Conservation (phyloP, 2,888 invertebrate species). For the Melitaea athalia region DNA sequence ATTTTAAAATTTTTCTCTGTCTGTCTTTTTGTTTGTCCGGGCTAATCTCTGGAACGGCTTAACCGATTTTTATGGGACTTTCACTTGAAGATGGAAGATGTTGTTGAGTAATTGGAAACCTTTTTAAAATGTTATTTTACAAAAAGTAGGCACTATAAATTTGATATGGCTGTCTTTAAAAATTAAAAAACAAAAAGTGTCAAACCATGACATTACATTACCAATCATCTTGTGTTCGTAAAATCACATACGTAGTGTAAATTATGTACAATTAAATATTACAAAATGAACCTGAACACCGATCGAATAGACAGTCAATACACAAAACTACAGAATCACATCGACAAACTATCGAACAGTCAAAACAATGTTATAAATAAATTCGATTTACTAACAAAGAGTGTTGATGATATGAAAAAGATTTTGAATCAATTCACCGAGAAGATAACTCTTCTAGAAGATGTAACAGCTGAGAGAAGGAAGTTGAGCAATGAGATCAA, state of each 20-base stretch:
- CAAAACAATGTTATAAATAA: conserved; percentile 57
- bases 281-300: conserved; percentile 46
- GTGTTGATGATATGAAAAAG: conserved; percentile 60
- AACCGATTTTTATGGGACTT: too few relatives aligned
- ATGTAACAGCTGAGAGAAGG: conserved; percentile 52
- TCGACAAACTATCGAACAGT: conserved; percentile 58
- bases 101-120: too few relatives aligned
- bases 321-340: conserved; percentile 53
- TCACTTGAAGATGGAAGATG: too few relatives aligned
- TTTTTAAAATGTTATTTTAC: neutral
- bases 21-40: too few relatives aligned
- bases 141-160: neutral
- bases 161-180: neutral
- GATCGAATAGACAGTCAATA: conserved; percentile 48
- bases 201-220: neutral
- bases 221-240: neutral
- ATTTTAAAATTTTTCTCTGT: too few relatives aligned
- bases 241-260: conserved; percentile 10
- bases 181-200: neutral
- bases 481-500: conserved; percentile 59
- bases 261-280: conserved; percentile 35
- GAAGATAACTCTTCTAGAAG: conserved; percentile 59
- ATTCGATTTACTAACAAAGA: conserved; percentile 59
- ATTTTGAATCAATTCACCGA: conserved; percentile 55
- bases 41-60: too few relatives aligned